Evolutionary conservation across 2,113 vertebrate genomes (phyloP).

Genomic region (Xiphophorus hellerii): DNA sequence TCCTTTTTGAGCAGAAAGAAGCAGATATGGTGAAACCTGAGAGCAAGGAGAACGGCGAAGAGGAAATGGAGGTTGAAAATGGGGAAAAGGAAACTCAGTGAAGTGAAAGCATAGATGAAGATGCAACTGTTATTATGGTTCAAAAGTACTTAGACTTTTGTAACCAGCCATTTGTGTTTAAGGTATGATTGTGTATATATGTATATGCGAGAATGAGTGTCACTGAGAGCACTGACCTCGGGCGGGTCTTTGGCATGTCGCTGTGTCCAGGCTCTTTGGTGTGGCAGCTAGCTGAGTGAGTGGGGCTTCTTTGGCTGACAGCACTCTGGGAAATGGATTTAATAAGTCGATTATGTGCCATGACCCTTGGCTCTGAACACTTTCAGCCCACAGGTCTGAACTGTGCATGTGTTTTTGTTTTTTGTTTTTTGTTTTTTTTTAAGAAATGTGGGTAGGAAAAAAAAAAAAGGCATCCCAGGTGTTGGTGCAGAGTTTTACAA

Average conservation of each 20-base stretch:
- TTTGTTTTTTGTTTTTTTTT: conserved; percentile 37
- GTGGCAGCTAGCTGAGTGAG: conserved; percentile 56
- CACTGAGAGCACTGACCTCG: conserved; percentile 42
- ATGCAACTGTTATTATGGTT: conserved; percentile 17
- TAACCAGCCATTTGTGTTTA: conserved; percentile 69
- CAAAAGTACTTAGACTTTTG: conserved; percentile 65
- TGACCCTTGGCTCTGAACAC: conserved; percentile 7
- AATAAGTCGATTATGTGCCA: conserved; percentile 26
- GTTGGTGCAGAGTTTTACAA: conserved; percentile 43
- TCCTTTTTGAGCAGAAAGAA: conserved; percentile 67
- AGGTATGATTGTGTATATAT: conserved; percentile 41
- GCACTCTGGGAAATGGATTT: conserved; percentile 38
- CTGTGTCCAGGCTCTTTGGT: conserved; percentile 50
- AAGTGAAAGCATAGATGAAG: conserved; percentile 61
- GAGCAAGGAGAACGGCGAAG: conserved; percentile 40
- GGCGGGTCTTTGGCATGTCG: conserved; percentile 43
- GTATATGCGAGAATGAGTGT: conserved; percentile 30
- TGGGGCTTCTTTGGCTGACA: conserved; percentile 38
- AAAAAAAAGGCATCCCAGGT: conserved; percentile 34
- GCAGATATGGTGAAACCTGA: conserved; percentile 48
- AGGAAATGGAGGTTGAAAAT: conserved; percentile 75
- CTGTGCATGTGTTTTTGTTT: conserved; percentile 50
- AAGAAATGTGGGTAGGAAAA: conserved; percentile 15
- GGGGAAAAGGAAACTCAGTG: conserved; percentile 60
- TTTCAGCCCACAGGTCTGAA: conserved; percentile 42